These are phyloP conservation scores for Arge pagana DNA, from an alignment of 2,888 invertebrate species.

Conservation along the genomic window DNA sequence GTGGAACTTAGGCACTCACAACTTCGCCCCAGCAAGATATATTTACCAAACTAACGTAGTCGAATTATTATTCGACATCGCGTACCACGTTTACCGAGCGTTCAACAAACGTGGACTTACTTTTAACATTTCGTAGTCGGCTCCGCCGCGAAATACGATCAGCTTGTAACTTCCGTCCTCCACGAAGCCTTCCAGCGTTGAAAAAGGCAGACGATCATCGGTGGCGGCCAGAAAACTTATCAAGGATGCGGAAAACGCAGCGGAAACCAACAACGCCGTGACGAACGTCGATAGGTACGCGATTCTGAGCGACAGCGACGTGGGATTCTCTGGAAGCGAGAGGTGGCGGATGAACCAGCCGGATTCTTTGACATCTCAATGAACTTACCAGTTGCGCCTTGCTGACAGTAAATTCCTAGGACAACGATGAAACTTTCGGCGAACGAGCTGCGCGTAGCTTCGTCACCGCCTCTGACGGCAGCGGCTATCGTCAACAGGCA, in stretches of 20 bases:
- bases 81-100: no score
- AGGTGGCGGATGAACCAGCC: no score
- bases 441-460: constrained; percentile 19
- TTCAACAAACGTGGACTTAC: constrained; percentile 29
- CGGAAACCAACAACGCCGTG: constrained; percentile 39
- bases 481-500: constrained; percentile 32
- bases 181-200: constrained; percentile 39
- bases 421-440: constrained; percentile 32
- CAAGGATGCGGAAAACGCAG: constrained; percentile 46
- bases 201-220: constrained; percentile 38
- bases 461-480: constrained; percentile 28
- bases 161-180: constrained; percentile 40
- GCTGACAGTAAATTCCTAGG: constrained; percentile 45
- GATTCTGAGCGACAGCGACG: constrained; percentile 35
- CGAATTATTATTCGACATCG: no score
- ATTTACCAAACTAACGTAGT: no score
- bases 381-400: constrained; percentile 38
- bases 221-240: constrained; percentile 38
- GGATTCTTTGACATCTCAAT: neutral
- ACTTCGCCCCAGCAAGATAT: neutral
- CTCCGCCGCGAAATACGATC: constrained; percentile 37
- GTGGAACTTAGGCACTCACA: neutral
- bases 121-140: constrained; percentile 37
- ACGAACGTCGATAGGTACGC: constrained; percentile 43
- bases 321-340: constrained; percentile 36